These are phyloP conservation scores for Sinella curviseta DNA, from an alignment of 1,140 invertebrate genomes.

Conservation along the genomic window DNA sequence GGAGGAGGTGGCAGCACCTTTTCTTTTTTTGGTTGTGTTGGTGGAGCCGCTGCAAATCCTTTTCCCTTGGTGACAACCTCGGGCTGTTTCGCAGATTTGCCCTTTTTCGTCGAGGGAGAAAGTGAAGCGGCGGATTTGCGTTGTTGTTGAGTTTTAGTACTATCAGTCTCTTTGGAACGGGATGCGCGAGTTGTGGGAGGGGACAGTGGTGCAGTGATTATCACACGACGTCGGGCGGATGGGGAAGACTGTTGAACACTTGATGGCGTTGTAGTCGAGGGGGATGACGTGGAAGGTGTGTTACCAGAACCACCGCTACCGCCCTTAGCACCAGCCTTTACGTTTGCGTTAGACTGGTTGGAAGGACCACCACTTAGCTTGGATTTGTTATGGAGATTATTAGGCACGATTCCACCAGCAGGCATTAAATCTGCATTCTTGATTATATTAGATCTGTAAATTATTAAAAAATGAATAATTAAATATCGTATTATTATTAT, in stretches of 20 bases:
- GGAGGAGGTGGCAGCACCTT: not conserved
- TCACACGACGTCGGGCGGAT: not conserved
- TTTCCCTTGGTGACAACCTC: not conserved
- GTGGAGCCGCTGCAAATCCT: not conserved
- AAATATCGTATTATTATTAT: too few relatives aligned
- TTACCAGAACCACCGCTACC: not conserved
- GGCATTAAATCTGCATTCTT: constrained; percentile 4
- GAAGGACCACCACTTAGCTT: not conserved
- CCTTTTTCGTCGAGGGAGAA: not conserved
- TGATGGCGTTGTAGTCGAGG: not conserved
- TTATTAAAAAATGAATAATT: not conserved
- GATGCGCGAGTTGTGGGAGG: not conserved
- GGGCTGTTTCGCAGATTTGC: not conserved
- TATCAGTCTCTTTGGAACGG: not conserved
- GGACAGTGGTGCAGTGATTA: not conserved
- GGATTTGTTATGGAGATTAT: not conserved
- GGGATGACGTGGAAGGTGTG: not conserved
- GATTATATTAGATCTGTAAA: constrained; percentile 1
- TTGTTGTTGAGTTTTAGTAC: not conserved
- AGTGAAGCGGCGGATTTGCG: not conserved
- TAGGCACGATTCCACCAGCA: not conserved
- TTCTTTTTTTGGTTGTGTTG: not conserved
- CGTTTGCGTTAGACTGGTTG: not conserved
- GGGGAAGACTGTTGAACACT: constrained; percentile 7
- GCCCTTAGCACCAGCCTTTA: not conserved